Conservation (phyloP, 2,113 vertebrate species). For the Dascyllus trimaculatus region DNA sequence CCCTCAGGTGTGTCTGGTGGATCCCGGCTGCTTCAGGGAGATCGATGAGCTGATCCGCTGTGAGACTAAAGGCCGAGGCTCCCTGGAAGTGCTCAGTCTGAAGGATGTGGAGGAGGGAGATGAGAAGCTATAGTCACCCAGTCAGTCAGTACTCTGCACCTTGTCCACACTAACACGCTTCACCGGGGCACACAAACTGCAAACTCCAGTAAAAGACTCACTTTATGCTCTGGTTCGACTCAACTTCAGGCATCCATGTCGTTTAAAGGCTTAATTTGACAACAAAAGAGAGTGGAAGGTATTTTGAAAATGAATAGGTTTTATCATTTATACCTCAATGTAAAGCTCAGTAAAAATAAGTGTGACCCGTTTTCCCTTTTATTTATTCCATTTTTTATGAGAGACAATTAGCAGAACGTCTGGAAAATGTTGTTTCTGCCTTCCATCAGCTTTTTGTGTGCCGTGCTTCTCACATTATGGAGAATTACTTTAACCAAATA, state of each 20-base stretch:
- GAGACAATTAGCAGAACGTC: background rate
- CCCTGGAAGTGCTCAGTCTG: conserved; percentile 93
- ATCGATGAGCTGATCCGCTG: conserved; percentile 96
- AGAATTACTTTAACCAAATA: conserved; percentile 9
- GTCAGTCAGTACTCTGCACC: background rate
- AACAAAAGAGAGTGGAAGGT: background rate
- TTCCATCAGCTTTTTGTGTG: conserved; percentile 20
- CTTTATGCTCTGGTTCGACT: conserved; percentile 1
- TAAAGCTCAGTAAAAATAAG: background rate
- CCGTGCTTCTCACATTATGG: conserved; percentile 14
- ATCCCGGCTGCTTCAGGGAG: conserved; percentile 97
- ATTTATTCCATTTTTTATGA: background rate
- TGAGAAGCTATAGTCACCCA: conserved; percentile 89
- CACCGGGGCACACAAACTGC: background rate
- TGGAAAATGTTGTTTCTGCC: background rate
- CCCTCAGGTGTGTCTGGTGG: conserved; percentile 92
- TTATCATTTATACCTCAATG: background rate
- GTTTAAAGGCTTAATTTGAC: conserved; percentile 21
- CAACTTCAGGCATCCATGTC: background rate
- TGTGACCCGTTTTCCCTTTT: background rate
- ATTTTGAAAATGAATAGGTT: background rate
- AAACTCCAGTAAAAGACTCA: conserved; percentile 8
- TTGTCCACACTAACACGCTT: conserved; percentile 35
- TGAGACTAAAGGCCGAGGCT: conserved; percentile 93
- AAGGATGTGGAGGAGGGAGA: conserved; percentile 99